Percentiles rank a stretch among this genome's conserved stretches.
Conservation (phyloP, 2,888 invertebrate genomes). For the Poecilobothrus nobilitatus region DNA sequence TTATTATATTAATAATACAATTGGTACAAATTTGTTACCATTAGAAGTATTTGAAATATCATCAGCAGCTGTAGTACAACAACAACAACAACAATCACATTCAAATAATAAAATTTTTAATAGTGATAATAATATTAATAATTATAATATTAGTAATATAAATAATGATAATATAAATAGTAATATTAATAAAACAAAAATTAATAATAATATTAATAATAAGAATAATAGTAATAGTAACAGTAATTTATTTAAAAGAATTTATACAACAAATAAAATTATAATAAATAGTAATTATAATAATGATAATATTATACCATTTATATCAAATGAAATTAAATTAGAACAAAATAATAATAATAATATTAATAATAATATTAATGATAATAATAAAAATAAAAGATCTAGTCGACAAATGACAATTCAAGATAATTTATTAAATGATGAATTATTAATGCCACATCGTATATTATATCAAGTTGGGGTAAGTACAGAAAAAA, state of each 20-base stretch:
- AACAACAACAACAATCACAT: conserved; percentile 20
- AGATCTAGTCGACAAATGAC: conserved; percentile 45
- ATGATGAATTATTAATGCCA: conserved; percentile 41
- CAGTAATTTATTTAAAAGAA: conserved; percentile 10
- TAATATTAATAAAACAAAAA: neutral
- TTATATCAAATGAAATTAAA: neutral
- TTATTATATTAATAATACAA: conserved; percentile 29
- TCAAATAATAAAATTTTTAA: conserved; percentile 25
- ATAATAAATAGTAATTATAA: conserved; percentile 16
- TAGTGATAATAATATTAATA: conserved; percentile 16
- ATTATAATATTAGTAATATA: conserved; percentile 11
- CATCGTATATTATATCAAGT: conserved; percentile 58
- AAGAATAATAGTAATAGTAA: conserved; percentile 19
- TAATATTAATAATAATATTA: conserved; percentile 24
- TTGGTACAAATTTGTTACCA: conserved; percentile 37
- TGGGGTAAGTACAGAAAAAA: conserved; percentile 39
- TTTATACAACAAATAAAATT: too few species aligned
- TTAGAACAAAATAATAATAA: neutral
- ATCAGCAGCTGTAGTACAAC: conserved; percentile 25
- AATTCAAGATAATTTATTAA: neutral
- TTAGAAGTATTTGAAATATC: conserved; percentile 42
- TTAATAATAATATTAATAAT: conserved; percentile 9
- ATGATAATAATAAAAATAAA: conserved; percentile 29
- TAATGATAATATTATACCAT: conserved; percentile 7
- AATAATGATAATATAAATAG: conserved; percentile 10